Evolutionary conservation across 2,888 invertebrate genomes (phyloP), one percentile per base, ranked within the genome.

Genomic region (Micoletzkya japonica): DNA sequence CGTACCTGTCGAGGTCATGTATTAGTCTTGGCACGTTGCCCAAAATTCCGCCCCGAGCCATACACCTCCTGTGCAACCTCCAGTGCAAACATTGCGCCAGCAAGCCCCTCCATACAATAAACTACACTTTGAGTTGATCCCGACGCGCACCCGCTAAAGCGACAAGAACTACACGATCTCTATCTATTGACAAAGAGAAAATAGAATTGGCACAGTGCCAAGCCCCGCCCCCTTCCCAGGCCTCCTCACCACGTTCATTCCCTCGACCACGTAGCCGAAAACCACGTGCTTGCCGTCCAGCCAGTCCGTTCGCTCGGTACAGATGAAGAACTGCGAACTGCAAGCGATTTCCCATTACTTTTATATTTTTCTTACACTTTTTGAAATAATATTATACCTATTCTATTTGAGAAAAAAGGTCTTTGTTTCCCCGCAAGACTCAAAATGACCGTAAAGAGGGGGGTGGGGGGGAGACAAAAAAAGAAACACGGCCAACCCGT

Each of bases 261-360:
- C 85, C 72, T 86, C 84, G 30, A 94, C 91, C 30, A 97, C 93
- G 86, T 94, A 92, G 0, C 97, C 98, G 88, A 98, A 98, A 0
- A 96, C 97, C 10, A 97, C 96, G 87, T 98, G 97, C 86, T 97
- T 97, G 37, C 90, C 90, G 88, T 98, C 96, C 71, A 98, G 87
- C 95, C 89, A 91, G 86, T 50, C 83, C 0, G 85, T 83, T 68
- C 85, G 79, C 60, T 78, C 91, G 14, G 93, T 93, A 81, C 93
- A 93, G 36, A 98, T 89, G 86, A 97, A 98, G 88, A 98, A 98
- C 87, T 98, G 97, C 6, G 95, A 95, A 10, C 68, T 58, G 58
- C 39, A 64, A 64, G 26, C 0, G n/a, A 34, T 28, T 44, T 14
- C 44, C n/a, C n/a, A n/a, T n/a, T n/a, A n/a, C n/a, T n/a, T n/a